Percentiles rank a stretch among this genome's conserved stretches.
Evolutionary conservation across 2,888 invertebrate genomes (phyloP).

Genomic region (Adineta ricciae): DNA sequence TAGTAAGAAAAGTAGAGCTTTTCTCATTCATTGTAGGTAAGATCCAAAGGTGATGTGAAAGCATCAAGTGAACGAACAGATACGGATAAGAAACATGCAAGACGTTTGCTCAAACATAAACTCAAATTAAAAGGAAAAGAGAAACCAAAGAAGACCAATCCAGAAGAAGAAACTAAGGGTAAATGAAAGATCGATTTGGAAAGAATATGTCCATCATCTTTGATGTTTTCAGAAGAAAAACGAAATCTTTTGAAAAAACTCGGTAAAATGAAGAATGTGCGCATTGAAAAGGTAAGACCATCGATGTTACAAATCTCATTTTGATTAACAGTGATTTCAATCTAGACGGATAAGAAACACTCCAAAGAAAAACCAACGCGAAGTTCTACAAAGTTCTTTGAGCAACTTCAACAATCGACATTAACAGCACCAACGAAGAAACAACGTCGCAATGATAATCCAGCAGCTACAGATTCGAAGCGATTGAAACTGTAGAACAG

Average conservation of each 20-base stretch:
- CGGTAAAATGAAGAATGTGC: constrained; percentile 14
- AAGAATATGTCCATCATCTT: no score
- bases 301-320: no score
- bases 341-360: neutral
- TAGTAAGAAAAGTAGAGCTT: neutral
- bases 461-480: neutral
- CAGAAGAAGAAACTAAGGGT: constrained; percentile 50
- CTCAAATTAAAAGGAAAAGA: constrained; percentile 66
- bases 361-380: neutral
- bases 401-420: constrained; percentile 32
- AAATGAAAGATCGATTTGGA: constrained; percentile 34
- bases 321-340: neutral
- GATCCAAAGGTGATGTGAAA: constrained; percentile 52
- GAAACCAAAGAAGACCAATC: constrained; percentile 52
- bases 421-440: neutral
- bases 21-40: constrained; percentile 41
- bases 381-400: constrained; percentile 27
- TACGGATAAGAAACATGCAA: constrained; percentile 77
- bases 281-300: neutral
- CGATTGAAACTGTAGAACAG: constrained; percentile 1
- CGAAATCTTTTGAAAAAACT: neutral
- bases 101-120: constrained; percentile 56
- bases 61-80: constrained; percentile 69
- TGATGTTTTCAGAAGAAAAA: neutral
- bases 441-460: neutral